Conservation (phyloP, 53 echinoderm and acorn worm genomes). For the Apostichopus leukothele region DNA sequence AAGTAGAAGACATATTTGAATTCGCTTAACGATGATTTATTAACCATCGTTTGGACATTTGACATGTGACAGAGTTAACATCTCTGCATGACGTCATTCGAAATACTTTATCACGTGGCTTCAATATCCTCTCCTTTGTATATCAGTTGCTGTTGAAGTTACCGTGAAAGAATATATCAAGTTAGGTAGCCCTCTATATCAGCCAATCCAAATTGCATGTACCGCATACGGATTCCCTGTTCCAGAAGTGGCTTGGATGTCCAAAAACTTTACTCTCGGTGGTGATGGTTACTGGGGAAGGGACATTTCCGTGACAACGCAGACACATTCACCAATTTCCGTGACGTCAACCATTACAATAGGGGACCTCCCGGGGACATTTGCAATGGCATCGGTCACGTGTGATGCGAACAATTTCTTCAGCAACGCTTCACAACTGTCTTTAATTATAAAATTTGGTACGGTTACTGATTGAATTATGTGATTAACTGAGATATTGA, state of each 20-base stretch:
- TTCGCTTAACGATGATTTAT: too few species aligned
- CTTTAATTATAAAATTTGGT: slow-evolving; percentile 34
- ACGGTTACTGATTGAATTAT: not conserved
- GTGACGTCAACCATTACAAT: slow-evolving; percentile 19
- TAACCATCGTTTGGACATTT: not conserved
- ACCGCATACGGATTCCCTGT: slow-evolving; percentile 21
- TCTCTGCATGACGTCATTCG: too few species aligned
- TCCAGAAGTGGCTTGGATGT: slow-evolving; percentile 3
- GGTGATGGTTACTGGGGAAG: slow-evolving; percentile 32
- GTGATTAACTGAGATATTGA: too few species aligned
- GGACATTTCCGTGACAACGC: not conserved
- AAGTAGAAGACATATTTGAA: too few species aligned
- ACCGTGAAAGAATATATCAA: slow-evolving; percentile 22
- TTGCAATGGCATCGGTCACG: slow-evolving; percentile 40
- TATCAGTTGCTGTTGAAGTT: slow-evolving; percentile 3
- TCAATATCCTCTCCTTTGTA: too few species aligned
- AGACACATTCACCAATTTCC: slow-evolving; percentile 2
- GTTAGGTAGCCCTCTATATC: not conserved
- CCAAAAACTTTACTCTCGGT: slow-evolving; percentile 22
- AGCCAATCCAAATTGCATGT: slow-evolving; percentile 23
- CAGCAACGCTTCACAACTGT: slow-evolving; percentile 24
- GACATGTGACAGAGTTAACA: not conserved
- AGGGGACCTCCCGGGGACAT: not conserved
- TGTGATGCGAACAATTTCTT: slow-evolving; percentile 23
- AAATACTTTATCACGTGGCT: too few species aligned